Evolutionary conservation across 1,140 invertebrate species (phyloP).

Genomic region (Druon quercuslanigerum): DNA sequence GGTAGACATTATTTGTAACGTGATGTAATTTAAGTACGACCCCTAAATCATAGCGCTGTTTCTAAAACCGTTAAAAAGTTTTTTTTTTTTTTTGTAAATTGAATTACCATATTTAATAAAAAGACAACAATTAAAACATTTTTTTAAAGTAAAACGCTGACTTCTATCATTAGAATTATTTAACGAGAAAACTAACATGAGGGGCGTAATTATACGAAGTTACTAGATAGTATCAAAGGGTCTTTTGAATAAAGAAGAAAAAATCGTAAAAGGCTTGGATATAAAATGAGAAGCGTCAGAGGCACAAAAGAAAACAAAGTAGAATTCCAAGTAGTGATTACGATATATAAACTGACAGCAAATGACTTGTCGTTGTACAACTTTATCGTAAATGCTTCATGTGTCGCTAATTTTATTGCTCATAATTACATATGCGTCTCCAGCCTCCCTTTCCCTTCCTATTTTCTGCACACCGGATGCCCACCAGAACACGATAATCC

Average conservation of each 20-base stretch:
- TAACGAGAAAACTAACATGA: no score
- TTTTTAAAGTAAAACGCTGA: no score
- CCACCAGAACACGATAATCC: slow-evolving; percentile 8
- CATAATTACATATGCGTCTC: slow-evolving; percentile 28
- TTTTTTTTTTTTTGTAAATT: no score
- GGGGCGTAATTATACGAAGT: neutral
- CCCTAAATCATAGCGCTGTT: no score
- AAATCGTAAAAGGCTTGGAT: neutral
- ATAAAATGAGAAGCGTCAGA: slow-evolving; percentile 8
- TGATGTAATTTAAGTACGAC: no score
- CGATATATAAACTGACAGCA: slow-evolving; percentile 31
- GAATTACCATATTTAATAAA: no score
- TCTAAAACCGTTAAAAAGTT: no score
- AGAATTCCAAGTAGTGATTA: slow-evolving; percentile 1
- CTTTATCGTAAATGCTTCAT: slow-evolving; percentile 26
- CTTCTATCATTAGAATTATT: no score
- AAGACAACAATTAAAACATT: no score
- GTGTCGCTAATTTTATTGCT: slow-evolving; percentile 29
- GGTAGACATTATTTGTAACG: no score
- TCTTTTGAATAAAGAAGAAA: neutral
- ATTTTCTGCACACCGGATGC: slow-evolving; percentile 2
- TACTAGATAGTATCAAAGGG: neutral
- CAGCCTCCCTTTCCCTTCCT: neutral
- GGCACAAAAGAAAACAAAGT: slow-evolving; percentile 9
- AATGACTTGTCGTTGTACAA: slow-evolving; percentile 24